phyloP scores from a whole-genome alignment of 2,797 vertebrate species.

The Distichodus sexfasciatus region DNA sequence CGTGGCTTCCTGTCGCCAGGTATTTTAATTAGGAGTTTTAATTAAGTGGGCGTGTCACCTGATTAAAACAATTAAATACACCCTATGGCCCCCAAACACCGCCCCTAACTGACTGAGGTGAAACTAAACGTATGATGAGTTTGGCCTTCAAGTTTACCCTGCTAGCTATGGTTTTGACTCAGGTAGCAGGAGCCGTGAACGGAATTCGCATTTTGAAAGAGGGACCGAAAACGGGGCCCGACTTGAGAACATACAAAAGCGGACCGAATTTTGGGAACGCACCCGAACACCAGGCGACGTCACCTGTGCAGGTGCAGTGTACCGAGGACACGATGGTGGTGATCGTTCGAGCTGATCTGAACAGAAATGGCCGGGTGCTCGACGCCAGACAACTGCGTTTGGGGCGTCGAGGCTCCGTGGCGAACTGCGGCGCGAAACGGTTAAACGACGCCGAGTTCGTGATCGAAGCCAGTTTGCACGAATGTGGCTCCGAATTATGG shows the following conservation, averaged over 20 bases:
- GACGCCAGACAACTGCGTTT: conserved; percentile 22
- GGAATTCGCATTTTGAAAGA: neutral
- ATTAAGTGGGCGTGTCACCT: no score
- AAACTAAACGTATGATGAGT: no score
- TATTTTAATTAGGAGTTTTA: no score
- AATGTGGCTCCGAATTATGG: conserved; percentile 24
- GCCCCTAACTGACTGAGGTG: no score
- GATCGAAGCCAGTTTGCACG: conserved; percentile 31
- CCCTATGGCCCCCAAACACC: no score
- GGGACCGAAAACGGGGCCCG: neutral
- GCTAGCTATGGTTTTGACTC: neutral
- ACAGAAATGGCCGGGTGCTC: conserved; percentile 5
- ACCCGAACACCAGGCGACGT: no score
- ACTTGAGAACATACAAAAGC: neutral
- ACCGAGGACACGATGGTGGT: conserved; percentile 37
- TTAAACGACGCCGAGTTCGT: conserved; percentile 2
- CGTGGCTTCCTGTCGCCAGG: no score
- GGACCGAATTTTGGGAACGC: neutral
- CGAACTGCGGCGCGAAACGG: conserved; percentile 7
- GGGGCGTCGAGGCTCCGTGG: neutral
- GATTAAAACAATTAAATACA: no score
- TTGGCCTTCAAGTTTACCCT: no score
- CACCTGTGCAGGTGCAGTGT: conserved; percentile 21
- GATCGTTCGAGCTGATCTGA: conserved; percentile 8
- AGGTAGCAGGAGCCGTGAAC: neutral